These are phyloP conservation scores for Spondyliosoma cantharus DNA, from an alignment of 2,797 vertebrate genomes.

Conservation along the genomic window DNA sequence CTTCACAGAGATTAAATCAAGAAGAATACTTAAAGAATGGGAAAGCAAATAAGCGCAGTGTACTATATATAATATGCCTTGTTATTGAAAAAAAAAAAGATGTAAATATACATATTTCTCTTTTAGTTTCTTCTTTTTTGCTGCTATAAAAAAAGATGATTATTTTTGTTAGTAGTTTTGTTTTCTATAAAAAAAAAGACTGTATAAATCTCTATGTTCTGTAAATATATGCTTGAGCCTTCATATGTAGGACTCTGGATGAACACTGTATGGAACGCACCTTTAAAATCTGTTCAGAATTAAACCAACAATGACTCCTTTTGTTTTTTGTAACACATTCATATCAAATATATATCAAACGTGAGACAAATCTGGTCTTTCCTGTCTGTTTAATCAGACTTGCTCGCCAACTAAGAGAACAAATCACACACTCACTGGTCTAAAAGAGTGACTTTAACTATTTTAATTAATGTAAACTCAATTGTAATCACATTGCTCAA, in stretches of 20 bases:
- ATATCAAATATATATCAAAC: too few species aligned
- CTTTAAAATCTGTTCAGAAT: conserved; percentile 82
- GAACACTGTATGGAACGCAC: conserved; percentile 86
- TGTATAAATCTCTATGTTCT: conserved; percentile 81
- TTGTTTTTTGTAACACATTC: not conserved
- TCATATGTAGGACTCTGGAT: conserved; percentile 84
- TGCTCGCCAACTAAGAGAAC: not conserved
- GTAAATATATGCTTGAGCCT: conserved; percentile 86
- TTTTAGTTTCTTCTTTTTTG: conserved; percentile 83
- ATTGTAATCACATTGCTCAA: too few species aligned
- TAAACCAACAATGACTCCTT: conserved; percentile 61
- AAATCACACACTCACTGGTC: not conserved
- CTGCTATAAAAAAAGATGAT: conserved; percentile 87
- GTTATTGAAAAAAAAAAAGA: conserved; percentile 78
- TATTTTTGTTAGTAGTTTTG: conserved; percentile 86
- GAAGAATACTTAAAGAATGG: conserved; percentile 78
- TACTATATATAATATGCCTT: conserved; percentile 84
- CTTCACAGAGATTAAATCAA: conserved; percentile 71
- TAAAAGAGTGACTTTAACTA: too few species aligned
- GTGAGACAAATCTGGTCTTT: not conserved
- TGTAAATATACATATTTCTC: conserved; percentile 84
- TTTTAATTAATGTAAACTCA: too few species aligned
- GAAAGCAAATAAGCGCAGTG: conserved; percentile 77
- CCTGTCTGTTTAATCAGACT: not conserved
- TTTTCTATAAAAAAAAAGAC: conserved; percentile 86